phyloP scores from a whole-genome alignment of 2,797 vertebrate species.

The Neosilurus mollespiculum region DNA sequence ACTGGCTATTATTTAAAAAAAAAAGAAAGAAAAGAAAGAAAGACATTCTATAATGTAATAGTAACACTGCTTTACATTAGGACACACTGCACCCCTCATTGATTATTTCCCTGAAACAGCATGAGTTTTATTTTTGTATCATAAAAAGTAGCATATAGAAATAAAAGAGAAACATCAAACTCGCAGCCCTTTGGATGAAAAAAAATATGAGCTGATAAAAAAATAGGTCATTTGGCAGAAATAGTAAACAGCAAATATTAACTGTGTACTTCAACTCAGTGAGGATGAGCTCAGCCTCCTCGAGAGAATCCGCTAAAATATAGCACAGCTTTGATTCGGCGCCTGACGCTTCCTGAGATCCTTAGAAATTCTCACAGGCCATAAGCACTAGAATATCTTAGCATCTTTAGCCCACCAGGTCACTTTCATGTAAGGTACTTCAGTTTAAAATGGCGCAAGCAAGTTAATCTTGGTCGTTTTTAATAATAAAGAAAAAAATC shows the following conservation, averaged over 20 bases:
- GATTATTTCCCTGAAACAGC: no score
- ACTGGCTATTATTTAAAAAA: background rate
- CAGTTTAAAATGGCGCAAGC: background rate
- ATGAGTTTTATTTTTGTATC: background rate
- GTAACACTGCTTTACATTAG: background rate
- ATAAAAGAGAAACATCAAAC: background rate
- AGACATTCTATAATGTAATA: background rate
- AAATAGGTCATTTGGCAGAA: slow-evolving; percentile 54
- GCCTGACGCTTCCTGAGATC: slow-evolving; percentile 5
- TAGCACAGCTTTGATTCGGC: slow-evolving; percentile 25
- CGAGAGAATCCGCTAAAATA: slow-evolving; percentile 22
- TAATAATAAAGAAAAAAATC: background rate
- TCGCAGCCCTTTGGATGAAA: background rate
- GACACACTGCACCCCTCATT: no score
- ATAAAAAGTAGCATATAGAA: background rate
- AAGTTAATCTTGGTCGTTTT: background rate
- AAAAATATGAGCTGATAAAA: background rate
- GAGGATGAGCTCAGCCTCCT: slow-evolving; percentile 27
- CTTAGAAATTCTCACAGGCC: background rate
- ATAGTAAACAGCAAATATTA: slow-evolving; percentile 40
- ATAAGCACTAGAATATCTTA: slow-evolving; percentile 21
- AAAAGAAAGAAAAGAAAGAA: background rate
- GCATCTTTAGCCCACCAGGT: background rate
- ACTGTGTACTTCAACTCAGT: slow-evolving; percentile 31
- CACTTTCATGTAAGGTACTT: slow-evolving; percentile 7